Percentiles rank a stretch among this genome's conserved stretches.
These are phyloP conservation scores for Semibalanus balanoides DNA, from an alignment of 1,140 invertebrate genomes.

Conservation along the genomic window DNA sequence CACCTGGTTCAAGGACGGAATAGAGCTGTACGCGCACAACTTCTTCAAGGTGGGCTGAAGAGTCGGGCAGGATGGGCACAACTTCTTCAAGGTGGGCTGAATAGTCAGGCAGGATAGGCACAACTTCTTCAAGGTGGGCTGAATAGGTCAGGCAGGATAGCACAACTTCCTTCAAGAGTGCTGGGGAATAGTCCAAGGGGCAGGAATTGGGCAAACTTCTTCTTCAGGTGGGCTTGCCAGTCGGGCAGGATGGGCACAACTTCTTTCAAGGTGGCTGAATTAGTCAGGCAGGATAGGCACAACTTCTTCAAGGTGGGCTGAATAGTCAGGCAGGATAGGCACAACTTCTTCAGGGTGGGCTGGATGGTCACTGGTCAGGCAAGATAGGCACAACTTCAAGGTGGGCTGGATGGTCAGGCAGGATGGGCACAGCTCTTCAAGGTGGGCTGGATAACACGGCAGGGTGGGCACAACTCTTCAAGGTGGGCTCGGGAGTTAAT, in stretches of 20 bases:
- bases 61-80: too few relatives aligned
- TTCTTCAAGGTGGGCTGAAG: constrained; percentile 58
- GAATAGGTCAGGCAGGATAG: too few relatives aligned
- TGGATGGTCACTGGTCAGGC: too few relatives aligned
- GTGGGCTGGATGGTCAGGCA: constrained; percentile 36
- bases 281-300: too few relatives aligned
- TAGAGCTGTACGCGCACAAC: constrained; percentile 71
- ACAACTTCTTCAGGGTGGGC: constrained; percentile 58
- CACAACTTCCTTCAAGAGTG: constrained; percentile 53
- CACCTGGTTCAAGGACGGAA: constrained; percentile 84
- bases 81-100: constrained; percentile 58
- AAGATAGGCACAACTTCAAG: constrained; percentile 53
- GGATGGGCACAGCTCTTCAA: constrained; percentile 42
- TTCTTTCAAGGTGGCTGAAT: constrained; percentile 60
- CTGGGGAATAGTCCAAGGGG: too few relatives aligned
- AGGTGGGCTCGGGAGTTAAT: too few relatives aligned
- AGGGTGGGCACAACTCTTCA: too few relatives aligned
- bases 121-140: constrained; percentile 58
- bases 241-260: constrained; percentile 73
- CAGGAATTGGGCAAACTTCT: too few relatives aligned
- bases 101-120: too few relatives aligned
- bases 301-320: constrained; percentile 58
- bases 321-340: too few relatives aligned
- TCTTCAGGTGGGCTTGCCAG: too few relatives aligned
- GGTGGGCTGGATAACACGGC: constrained; percentile 36